Evolutionary conservation across 2,888 invertebrate species (phyloP).

Genomic region (Tinea trinotella): DNA sequence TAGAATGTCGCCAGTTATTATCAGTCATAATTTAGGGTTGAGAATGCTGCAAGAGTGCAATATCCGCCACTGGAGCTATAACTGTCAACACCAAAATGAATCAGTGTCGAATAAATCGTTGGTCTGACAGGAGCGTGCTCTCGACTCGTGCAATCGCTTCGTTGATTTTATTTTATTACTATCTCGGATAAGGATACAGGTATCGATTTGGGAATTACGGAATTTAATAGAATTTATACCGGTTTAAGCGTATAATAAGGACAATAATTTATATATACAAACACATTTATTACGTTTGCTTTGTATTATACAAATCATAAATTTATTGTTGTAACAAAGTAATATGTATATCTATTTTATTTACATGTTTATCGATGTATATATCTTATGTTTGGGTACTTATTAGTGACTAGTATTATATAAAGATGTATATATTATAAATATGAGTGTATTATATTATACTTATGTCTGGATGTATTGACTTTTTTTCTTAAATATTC

Average conservation of each 20-base stretch:
- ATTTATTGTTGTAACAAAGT: no score
- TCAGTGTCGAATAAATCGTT: slow-evolving; percentile 60
- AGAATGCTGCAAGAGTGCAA: slow-evolving; percentile 62
- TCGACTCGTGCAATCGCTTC: slow-evolving; percentile 39
- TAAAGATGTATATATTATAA: no score
- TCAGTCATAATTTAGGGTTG: slow-evolving; percentile 52
- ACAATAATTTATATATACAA: no score
- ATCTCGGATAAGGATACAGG: slow-evolving; percentile 6
- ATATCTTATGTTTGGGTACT: no score
- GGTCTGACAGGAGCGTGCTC: slow-evolving; percentile 46
- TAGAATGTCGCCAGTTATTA: slow-evolving; percentile 53
- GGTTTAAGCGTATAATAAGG: background rate
- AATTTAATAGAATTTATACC: slow-evolving; percentile 3
- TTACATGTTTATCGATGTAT: no score
- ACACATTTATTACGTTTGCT: no score
- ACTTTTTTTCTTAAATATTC: no score
- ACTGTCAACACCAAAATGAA: slow-evolving; percentile 63
- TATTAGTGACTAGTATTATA: no score
- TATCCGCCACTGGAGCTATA: slow-evolving; percentile 57
- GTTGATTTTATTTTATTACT: slow-evolving; percentile 50
- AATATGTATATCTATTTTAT: no score
- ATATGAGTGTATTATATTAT: no score
- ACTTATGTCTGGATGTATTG: no score
- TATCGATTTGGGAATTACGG: slow-evolving; percentile 4
- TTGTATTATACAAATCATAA: no score